Base-by-base conservation (phyloP, 2,888 invertebrate genomes). In the Thymelicus acteon region DNA sequence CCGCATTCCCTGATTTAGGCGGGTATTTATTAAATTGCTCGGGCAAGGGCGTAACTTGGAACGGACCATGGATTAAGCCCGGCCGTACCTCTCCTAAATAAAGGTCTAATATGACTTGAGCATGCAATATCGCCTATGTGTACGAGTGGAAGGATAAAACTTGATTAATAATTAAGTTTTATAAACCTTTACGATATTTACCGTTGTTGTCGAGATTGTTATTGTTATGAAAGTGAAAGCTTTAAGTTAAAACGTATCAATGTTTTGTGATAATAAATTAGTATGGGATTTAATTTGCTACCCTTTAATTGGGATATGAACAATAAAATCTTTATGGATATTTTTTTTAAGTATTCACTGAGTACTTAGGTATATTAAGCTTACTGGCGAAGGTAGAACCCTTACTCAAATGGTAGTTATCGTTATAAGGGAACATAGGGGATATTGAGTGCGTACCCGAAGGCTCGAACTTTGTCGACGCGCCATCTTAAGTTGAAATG, bases 21-120 rank as follows among this genome's bases (percentile, higher is more conserved):
- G 85, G 85, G 88, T 88, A 90, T 90, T 92, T 91, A 92, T 92
- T 90, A 91, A 91, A 92, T 89, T 90, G 89, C 88, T 84, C 84
- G 80, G 83, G 84, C 74, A 81, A 86, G 87, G 86, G 84, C 81
- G 84, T 79, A 79, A 80, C 82, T 81, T 79, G 76, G 78, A 69
- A 76, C 80, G 82, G 86, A 86, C 86, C 83, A 80, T 80, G 80
- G 79, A 75, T 84, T 89, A 86, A 89, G 85, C 86, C 84, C 82
- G 83, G 85, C 83, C 82, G 79, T 78, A 80, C 79, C 78, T 77
- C 82, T 80, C 81, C 83, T 85, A 78, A 87, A 90, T 89, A 86
- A 87, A 86, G 82, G 83, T 79, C 81, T 81, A 82, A 83, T 84
- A 82, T 80, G 82, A 79, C 78, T 76, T 82, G 85, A 62, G 82